Base-by-base conservation (phyloP, 2,797 vertebrate species). In the Sebastes matsubarae region DNA sequence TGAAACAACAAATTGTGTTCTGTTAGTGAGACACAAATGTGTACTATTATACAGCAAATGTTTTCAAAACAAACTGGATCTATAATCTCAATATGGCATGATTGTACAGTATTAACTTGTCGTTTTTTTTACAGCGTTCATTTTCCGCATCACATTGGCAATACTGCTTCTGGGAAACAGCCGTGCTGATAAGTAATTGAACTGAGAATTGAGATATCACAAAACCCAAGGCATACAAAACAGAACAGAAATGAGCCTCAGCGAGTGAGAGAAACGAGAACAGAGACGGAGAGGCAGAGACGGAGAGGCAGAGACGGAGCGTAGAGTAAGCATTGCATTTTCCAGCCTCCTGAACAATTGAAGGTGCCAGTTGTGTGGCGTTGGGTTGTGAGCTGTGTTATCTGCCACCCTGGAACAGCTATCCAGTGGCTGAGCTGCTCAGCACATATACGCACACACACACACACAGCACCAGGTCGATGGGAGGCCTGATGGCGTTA, bases 291-390 rank as follows among this genome's bases (percentile, higher is more conserved):
- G 63, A 75, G 69, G 79, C 22, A 75, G 77, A 64, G 79, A 80
- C 36, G 27, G 30, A 42, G 61, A 75, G 73, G 78, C 22, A 76
- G 76, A 65, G 79, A 81, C 13, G 30, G 71, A 84, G 79, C 27
- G 1, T 1, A 71, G 78, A 67, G 80, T 16, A 42, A 87, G 79
- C 79, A 32, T n/a, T 38, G 76, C 80, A 52, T 85, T 85, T 76
- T 74, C 88, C 82, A 65, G 65, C 50, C 81, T 85, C 59, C 76
- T 94, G 90, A 93, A 94, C 93, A 90, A 94, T 93, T 90, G 75
- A 94, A 87, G 59, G 69, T 52, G 9, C 58, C 81, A 82, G 88
- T 90, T 89, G 88, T 87, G 87, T 83, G 87, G 86, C 57, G 59
- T 30, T 69, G 79, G 85, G 66, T 52, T 89, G 87, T 70, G 87